A percentile compares a stretch with the other conserved stretches of the same genome.
Conservation (phyloP, 37 sponge, comb jelly and placozoan species). For the Geodia barretti region DNA sequence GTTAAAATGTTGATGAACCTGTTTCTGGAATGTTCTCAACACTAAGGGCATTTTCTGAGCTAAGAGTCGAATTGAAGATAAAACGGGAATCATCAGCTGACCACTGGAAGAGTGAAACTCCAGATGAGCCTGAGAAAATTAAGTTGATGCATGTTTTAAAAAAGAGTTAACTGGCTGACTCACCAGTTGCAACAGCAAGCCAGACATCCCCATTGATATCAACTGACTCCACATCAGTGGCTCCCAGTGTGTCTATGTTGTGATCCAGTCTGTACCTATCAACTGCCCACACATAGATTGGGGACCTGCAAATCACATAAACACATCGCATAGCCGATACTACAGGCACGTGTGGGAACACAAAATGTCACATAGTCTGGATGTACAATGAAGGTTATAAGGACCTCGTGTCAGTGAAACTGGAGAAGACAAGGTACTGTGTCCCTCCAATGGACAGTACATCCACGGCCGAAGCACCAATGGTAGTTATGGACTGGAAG, state of each 20-base stretch:
- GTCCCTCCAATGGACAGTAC: neutral
- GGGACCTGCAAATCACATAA: constrained; percentile 13
- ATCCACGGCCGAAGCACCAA: constrained; percentile 40
- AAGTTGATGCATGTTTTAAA: neutral
- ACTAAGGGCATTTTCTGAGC: neutral
- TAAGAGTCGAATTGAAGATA: neutral
- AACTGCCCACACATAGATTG: constrained; percentile 35
- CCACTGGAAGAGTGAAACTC: constrained; percentile 5
- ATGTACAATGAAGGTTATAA: neutral
- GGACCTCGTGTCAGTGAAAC: constrained; percentile 45
- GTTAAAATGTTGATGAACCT: neutral
- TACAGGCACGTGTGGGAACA: neutral
- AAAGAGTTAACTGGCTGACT: neutral
- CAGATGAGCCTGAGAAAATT: neutral
- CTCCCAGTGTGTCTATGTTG: constrained; percentile 16
- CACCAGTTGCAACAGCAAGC: constrained; percentile 8
- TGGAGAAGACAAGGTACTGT: constrained; percentile 39
- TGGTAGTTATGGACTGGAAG: constrained; percentile 22
- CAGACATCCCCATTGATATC: neutral
- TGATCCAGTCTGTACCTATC: constrained; percentile 25
- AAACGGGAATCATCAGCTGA: neutral
- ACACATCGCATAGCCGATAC: neutral
- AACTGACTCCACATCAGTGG: constrained; percentile 24
- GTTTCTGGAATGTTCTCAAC: constrained; percentile 9
- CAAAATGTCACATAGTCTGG: neutral